These are phyloP conservation scores for Bombycilla garrulus DNA, from an alignment of 2,113 vertebrate genomes.

Conservation along the genomic window DNA sequence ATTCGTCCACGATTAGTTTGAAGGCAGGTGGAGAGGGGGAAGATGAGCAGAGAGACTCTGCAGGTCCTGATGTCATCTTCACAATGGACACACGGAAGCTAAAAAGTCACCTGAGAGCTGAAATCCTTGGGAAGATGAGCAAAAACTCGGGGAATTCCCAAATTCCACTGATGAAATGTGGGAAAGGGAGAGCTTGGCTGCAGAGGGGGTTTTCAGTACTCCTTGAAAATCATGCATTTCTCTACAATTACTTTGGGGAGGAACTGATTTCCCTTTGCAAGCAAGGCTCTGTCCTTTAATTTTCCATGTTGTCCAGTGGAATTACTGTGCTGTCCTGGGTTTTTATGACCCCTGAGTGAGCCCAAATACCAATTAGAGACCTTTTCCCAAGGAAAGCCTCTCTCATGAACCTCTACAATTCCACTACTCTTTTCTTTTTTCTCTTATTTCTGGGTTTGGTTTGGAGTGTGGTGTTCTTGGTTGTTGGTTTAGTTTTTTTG, in stretches of 20 bases:
- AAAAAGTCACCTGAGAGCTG: neutral
- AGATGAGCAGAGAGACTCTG: neutral
- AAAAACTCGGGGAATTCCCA: neutral
- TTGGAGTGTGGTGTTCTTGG: neutral
- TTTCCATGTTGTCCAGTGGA: neutral
- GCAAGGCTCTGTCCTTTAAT: neutral
- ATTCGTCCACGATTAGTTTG: neutral
- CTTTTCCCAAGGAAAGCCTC: neutral
- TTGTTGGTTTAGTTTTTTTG: neutral
- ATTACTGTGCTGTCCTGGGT: neutral
- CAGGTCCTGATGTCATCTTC: neutral
- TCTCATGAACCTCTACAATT: neutral
- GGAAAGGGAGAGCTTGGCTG: neutral
- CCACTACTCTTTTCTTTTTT: neutral
- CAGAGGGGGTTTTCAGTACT: neutral
- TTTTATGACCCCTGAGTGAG: neutral
- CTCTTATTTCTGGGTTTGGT: neutral
- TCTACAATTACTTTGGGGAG: neutral
- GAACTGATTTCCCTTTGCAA: neutral
- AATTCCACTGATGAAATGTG: neutral
- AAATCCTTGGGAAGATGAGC: neutral
- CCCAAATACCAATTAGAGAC: neutral
- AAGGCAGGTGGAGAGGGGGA: neutral
- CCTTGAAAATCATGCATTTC: neutral
- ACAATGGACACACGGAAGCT: neutral